These are phyloP conservation scores for Xiphorhynchus erythropygius DNA, from an alignment of 2,797 vertebrate genomes.

Conservation along the genomic window DNA sequence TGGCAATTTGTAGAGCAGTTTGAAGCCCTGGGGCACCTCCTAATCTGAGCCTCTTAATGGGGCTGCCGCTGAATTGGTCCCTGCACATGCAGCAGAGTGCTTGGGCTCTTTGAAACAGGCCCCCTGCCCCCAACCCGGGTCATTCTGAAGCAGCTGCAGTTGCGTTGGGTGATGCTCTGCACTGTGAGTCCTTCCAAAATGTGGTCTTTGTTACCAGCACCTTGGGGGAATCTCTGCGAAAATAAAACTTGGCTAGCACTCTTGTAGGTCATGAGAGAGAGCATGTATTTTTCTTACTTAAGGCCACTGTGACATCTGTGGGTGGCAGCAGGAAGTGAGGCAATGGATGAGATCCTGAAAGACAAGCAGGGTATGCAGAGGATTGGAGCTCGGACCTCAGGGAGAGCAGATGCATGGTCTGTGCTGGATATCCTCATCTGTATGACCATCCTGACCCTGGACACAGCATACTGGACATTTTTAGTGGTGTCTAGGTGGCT, in stretches of 20 bases:
- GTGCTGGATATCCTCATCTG: accelerated
- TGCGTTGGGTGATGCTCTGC: neutral
- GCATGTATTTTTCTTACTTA: neutral
- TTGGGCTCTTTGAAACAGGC: neutral
- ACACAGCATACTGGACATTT: neutral
- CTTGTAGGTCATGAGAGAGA: neutral
- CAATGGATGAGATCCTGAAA: accelerated
- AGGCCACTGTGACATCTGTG: neutral
- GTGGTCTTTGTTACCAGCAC: neutral
- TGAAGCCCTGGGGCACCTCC: neutral
- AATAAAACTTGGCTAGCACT: neutral
- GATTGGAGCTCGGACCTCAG: accelerated
- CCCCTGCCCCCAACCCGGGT: neutral
- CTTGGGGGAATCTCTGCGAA: neutral
- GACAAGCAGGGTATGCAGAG: neutral
- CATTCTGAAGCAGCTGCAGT: neutral
- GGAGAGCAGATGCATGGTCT: neutral
- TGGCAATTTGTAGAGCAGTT: neutral
- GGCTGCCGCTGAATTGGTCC: neutral
- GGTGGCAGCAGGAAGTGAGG: neutral
- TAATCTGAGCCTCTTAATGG: neutral
- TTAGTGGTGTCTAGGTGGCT: neutral
- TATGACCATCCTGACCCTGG: neutral
- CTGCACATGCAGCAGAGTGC: neutral
- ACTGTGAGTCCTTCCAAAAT: neutral